Base-by-base conservation (phyloP, 2,113 vertebrate genomes). In the Catharus fuscescens region DNA sequence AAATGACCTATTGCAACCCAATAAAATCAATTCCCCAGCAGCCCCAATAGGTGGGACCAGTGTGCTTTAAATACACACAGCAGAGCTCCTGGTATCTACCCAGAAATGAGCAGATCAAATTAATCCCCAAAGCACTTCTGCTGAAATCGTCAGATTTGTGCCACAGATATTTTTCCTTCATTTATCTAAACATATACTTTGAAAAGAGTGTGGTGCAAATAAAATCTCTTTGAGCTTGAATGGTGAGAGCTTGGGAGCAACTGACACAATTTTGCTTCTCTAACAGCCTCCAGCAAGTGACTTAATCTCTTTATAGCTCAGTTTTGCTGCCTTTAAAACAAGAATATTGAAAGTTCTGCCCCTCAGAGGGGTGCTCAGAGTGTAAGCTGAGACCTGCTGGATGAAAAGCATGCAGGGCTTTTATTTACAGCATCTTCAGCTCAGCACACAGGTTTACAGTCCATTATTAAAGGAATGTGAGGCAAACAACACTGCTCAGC, bases 281-380 rank as follows among this genome's bases (percentile, higher is more conserved):
- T 59, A 81, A 71, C 19, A 91, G 91, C 80, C 83, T 92, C 69
- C 80, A 92, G 86, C 65, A 94, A 91, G 40, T 36, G 64, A 74
- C 73, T 92, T 79, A 80, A 81, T 65, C 69, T 67, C 80, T 79
- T 85, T 69, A 29, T n/a, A 80, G 72, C 83, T 90, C 34, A 20
- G 45, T 42, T 95, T 90, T 78, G 7, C 62, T 79, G 47, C 74
- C 50, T 94, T 89, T 87, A 82, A 80, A 95, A 92, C 45, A 62
- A 66, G 84, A 14, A 32, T 79, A 77, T 53, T 60, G 70, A 57
- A 48, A 93, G n/a, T 20, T 92, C 48, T 88, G 18, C 38, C 38
- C 29, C 17, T 82, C 80, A 50, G 62, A 92, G 50, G 70, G 38
- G 28, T 88, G 67, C 57, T 94, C 0, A 0, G 38, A 73, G 48